phyloP scores from a whole-genome alignment of 2,113 vertebrate species.

The Thomomys bottae region DNA sequence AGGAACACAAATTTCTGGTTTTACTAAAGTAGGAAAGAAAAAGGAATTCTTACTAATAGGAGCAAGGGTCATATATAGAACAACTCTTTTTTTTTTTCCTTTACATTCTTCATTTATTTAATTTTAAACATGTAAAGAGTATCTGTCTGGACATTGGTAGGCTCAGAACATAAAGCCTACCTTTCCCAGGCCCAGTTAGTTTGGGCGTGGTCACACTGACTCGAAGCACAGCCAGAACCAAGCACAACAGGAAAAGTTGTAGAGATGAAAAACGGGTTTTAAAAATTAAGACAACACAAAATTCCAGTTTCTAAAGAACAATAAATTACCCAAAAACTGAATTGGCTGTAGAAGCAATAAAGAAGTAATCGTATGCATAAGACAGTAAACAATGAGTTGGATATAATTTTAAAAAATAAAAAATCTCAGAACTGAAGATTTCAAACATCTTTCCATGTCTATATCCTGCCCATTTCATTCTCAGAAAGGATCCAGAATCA shows the following conservation, averaged over 20 bases:
- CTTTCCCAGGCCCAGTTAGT: conserved; percentile 11
- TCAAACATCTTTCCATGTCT: conserved; percentile 5
- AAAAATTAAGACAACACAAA: conserved; percentile 66
- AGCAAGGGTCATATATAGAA: conserved; percentile 61
- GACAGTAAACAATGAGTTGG: conserved; percentile 41
- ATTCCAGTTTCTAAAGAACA: conserved; percentile 48
- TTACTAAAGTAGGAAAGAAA: conserved; percentile 27
- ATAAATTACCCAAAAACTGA: conserved; percentile 51
- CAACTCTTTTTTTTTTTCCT: conserved; percentile 70
- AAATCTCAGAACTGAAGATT: conserved; percentile 4
- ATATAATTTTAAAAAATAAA: neutral
- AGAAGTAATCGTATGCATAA: conserved; percentile 50
- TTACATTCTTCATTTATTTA: conserved; percentile 64
- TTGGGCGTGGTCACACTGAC: conserved; percentile 44
- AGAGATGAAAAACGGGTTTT: conserved; percentile 54
- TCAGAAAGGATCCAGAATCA: conserved; percentile 37
- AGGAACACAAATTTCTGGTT: conserved; percentile 47
- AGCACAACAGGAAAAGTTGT: conserved; percentile 44
- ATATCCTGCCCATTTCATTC: neutral
- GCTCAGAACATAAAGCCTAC: neutral
- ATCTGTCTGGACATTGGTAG: neutral
- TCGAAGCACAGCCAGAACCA: conserved; percentile 36
- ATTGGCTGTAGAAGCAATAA: conserved; percentile 26
- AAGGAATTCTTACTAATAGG: conserved; percentile 33
- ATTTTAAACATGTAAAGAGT: conserved; percentile 58